Evolutionary conservation across 92 coral and sea anemone genomes (phyloP).

Genomic region (Pocillopora grandis): DNA sequence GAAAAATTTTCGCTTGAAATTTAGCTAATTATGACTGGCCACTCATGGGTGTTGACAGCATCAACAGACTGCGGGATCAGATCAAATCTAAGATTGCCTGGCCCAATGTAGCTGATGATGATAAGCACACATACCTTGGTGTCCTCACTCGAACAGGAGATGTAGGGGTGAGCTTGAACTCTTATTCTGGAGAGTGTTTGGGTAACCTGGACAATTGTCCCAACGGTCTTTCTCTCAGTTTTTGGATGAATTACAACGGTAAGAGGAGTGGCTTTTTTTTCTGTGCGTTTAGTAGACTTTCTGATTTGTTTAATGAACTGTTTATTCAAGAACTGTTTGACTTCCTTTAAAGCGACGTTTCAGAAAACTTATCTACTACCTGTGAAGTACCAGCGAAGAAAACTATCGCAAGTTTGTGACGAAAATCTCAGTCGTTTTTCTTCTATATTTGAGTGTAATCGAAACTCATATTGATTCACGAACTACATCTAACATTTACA

Average conservation of each 20-base stretch:
- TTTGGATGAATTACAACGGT: slow-evolving; percentile 70
- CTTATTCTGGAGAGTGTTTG: slow-evolving; percentile 21
- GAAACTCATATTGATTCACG: no score
- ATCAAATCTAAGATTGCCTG: neutral
- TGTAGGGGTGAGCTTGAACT: neutral
- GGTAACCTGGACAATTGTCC: slow-evolving; percentile 42
- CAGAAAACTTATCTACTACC: no score
- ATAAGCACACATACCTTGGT: neutral
- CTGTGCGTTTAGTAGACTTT: neutral
- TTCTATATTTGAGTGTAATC: no score
- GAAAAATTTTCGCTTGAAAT: neutral
- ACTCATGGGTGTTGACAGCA: neutral
- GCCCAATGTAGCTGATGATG: neutral
- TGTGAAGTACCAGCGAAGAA: no score
- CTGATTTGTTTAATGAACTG: no score
- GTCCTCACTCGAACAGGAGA: neutral
- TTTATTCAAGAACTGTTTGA: no score
- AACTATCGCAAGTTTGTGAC: no score
- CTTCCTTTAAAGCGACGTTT: no score
- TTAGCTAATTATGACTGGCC: slow-evolving; percentile 30
- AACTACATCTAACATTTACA: no score
- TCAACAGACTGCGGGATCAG: neutral
- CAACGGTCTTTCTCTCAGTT: slow-evolving; percentile 59
- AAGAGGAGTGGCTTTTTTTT: neutral
- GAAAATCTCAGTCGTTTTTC: no score